A percentile compares a stretch with the other conserved stretches of the same genome.
Conservation (phyloP, 2,113 vertebrate genomes). For the Clarias magur region DNA sequence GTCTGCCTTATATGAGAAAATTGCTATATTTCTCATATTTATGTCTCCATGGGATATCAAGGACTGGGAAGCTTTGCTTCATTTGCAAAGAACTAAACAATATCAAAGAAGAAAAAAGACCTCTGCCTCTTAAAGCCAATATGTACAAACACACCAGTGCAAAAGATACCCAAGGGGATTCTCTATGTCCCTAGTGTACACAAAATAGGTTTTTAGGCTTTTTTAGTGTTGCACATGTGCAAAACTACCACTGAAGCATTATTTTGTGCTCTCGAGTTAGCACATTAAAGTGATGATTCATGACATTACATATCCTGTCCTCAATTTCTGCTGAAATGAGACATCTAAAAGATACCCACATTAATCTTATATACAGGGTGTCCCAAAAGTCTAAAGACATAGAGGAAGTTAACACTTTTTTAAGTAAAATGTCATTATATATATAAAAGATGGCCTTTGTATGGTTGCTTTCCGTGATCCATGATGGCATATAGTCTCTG, state of each 20-base stretch:
- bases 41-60: background rate
- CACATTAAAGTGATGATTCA: constrained; percentile 50
- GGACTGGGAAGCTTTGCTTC: background rate
- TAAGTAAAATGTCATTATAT: too few species aligned
- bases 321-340: constrained; percentile 48
- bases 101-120: constrained; percentile 3
- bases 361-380: constrained; percentile 20
- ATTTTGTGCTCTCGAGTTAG: constrained; percentile 26
- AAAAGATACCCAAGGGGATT: constrained; percentile 28
- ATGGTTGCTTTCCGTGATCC: too few species aligned
- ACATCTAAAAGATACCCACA: constrained; percentile 37
- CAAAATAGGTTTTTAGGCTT: constrained; percentile 26
- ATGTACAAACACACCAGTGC: background rate
- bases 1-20: background rate
- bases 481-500: too few species aligned
- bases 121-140: background rate
- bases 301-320: constrained; percentile 23
- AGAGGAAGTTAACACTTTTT: too few species aligned
- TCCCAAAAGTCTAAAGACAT: too few species aligned
- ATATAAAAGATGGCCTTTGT: too few species aligned
- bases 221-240: constrained; percentile 35
- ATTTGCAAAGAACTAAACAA: constrained; percentile 30
- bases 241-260: constrained; percentile 36
- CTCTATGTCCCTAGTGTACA: constrained; percentile 24
- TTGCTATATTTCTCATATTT: background rate